Evolutionary conservation across 1,140 invertebrate genomes (phyloP).

Genomic region (Diachasmimorpha longicaudata): DNA sequence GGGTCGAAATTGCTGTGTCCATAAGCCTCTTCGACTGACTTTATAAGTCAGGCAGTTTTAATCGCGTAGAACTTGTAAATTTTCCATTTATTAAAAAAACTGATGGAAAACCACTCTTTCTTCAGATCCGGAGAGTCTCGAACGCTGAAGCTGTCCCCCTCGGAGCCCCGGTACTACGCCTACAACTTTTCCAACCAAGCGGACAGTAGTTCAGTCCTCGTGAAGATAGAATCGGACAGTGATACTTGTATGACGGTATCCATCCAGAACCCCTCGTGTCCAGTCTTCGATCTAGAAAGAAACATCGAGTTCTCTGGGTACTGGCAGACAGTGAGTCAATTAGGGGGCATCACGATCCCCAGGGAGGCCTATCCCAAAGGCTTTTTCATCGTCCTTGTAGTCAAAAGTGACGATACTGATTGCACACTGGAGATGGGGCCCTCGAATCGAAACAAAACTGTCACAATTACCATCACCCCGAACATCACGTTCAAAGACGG

Average conservation of each 20-base stretch:
- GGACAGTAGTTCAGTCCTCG: constrained; percentile 62
- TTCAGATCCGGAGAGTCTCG: constrained; percentile 35
- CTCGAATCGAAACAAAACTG: constrained; percentile 61
- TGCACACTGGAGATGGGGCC: constrained; percentile 64
- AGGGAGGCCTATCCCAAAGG: constrained; percentile 65
- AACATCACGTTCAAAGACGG: constrained; percentile 71
- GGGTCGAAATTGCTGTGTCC: too few relatives aligned
- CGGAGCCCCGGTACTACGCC: constrained; percentile 66
- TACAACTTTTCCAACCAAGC: constrained; percentile 62
- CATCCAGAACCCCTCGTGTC: constrained; percentile 69
- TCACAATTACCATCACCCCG: constrained; percentile 64
- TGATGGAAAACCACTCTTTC: too few relatives aligned
- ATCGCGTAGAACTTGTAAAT: too few relatives aligned
- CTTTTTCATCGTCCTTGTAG: constrained; percentile 83
- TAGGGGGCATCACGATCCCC: constrained; percentile 68
- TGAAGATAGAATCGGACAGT: constrained; percentile 64
- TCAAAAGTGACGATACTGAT: constrained; percentile 76
- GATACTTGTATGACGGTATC: constrained; percentile 68
- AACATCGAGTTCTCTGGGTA: constrained; percentile 69
- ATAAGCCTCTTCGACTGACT: too few relatives aligned
- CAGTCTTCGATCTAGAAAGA: constrained; percentile 66
- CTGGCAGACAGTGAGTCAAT: constrained; percentile 70
- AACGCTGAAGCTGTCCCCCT: constrained; percentile 46
- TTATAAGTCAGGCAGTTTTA: too few relatives aligned
- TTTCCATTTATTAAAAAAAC: too few relatives aligned